Percentiles rank a stretch among this genome's conserved stretches.
Evolutionary conservation across 2,113 vertebrate species (phyloP).

Genomic region (Marmota monax): DNA sequence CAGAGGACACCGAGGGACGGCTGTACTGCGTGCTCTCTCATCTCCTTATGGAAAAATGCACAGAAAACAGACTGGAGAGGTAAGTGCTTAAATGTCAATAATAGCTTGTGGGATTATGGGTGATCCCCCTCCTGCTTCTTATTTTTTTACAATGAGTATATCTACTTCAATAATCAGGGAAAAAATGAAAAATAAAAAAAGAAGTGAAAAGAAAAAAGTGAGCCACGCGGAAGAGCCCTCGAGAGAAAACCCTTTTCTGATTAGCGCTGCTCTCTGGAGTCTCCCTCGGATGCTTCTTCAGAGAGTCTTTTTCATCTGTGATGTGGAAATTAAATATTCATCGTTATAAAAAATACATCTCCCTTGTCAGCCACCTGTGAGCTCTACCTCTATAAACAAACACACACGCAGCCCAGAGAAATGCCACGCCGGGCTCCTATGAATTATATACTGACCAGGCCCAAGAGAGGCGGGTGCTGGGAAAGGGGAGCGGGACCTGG

Average conservation of each 20-base stretch:
- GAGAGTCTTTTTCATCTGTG: slow-evolving; percentile 80
- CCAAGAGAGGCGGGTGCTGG: fast-evolving
- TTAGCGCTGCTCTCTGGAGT: slow-evolving; percentile 44
- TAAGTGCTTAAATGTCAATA: neutral
- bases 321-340: slow-evolving; percentile 81
- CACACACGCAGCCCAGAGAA: slow-evolving; percentile 25
- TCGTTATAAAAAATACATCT: slow-evolving; percentile 77
- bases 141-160: neutral
- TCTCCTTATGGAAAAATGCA: neutral
- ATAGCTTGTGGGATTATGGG: neutral
- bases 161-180: slow-evolving; percentile 23
- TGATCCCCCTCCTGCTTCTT: neutral
- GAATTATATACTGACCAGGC: slow-evolving; percentile 66
- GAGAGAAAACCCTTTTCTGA: slow-evolving; percentile 33
- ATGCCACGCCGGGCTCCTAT: neutral
- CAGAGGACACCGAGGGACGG: neutral
- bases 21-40: fast-evolving
- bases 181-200: slow-evolving; percentile 1
- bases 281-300: slow-evolving; percentile 73
- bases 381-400: slow-evolving; percentile 71
- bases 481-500: neutral
- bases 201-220: slow-evolving; percentile 41
- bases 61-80: neutral
- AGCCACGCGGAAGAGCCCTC: neutral
- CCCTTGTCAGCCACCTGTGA: slow-evolving; percentile 76